phyloP scores from a whole-genome alignment of 2,113 vertebrate genomes.

The Patagioenas fasciata region DNA sequence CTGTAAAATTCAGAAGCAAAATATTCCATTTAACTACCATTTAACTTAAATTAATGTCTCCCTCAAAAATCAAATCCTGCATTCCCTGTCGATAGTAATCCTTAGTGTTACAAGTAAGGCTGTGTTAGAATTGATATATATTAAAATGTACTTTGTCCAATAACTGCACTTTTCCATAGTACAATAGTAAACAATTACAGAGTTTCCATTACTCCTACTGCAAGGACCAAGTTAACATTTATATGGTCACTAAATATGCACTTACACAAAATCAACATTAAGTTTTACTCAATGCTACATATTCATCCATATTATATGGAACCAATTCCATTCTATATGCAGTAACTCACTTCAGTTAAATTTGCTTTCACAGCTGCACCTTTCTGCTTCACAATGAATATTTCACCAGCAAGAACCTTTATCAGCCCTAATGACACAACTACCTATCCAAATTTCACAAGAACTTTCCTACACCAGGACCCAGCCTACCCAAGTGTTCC shows the following conservation, averaged over 20 bases:
- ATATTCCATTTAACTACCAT: neutral
- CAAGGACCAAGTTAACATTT: neutral
- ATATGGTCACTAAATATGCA: neutral
- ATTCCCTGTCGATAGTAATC: neutral
- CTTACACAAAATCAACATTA: neutral
- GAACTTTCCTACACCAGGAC: neutral
- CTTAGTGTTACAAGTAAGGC: neutral
- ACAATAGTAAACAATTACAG: slow-evolving; percentile 8
- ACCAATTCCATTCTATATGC: neutral
- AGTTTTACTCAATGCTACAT: neutral
- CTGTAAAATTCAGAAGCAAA: neutral
- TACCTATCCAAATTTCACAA: neutral
- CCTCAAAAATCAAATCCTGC: neutral
- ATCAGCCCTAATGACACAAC: neutral
- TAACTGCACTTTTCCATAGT: neutral
- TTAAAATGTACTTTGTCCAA: neutral
- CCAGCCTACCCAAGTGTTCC: neutral
- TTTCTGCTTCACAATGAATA: neutral
- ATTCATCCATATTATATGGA: neutral
- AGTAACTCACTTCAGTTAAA: neutral
- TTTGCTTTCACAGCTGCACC: no score
- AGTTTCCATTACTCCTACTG: slow-evolving; percentile 41
- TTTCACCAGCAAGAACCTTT: neutral
- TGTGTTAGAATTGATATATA: neutral
- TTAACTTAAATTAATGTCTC: neutral